Conservation (phyloP, 2,888 invertebrate species). For the Antitype chi region DNA sequence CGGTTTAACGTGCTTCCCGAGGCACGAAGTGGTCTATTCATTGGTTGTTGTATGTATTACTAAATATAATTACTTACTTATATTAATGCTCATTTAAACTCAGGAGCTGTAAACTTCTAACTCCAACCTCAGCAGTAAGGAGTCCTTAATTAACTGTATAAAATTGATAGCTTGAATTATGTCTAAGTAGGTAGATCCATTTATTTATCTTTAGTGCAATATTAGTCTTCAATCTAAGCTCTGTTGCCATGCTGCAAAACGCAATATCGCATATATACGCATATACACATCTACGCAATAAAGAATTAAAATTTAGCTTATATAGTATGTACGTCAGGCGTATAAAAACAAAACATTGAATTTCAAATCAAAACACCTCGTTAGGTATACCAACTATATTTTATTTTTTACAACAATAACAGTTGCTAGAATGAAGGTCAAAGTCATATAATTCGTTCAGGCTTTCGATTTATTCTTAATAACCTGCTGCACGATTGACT, state of each 20-base stretch:
- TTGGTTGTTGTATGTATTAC: no score
- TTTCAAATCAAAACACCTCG: not conserved
- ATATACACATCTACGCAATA: no score
- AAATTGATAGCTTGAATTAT: not conserved
- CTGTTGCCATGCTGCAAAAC: no score
- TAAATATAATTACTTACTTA: not conserved
- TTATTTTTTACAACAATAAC: conserved; percentile 39
- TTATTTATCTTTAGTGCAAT: no score
- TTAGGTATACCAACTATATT: conserved; percentile 11
- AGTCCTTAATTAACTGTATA: not conserved
- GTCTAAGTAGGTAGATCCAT: no score
- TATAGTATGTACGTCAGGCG: no score
- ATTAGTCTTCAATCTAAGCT: no score
- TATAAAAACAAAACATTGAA: conserved; percentile 1
- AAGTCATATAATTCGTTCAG: conserved; percentile 57
- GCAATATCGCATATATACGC: no score
- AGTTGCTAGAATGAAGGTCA: conserved; percentile 54
- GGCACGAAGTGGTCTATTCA: no score
- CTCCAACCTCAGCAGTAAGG: not conserved
- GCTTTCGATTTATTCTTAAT: conserved; percentile 50
- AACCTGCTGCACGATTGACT: conserved; percentile 48
- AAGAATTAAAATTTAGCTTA: no score
- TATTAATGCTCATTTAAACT: not conserved
- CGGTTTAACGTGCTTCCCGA: no score
- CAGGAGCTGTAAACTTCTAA: not conserved